Conservation (phyloP, 1,140 invertebrate species). For the Megathymus violae region DNA sequence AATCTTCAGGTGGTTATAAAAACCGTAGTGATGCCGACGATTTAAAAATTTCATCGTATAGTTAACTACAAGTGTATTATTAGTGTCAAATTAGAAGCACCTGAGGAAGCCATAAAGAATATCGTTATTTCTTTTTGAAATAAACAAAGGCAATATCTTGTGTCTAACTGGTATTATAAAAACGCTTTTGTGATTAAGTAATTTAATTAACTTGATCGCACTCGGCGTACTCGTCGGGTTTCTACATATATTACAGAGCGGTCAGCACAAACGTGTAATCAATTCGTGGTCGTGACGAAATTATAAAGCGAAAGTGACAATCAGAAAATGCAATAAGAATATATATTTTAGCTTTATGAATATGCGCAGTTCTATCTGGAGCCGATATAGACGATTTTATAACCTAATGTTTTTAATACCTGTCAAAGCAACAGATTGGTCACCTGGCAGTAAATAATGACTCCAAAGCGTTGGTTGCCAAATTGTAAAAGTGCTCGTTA, state of each 20-base stretch:
- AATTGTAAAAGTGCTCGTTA: too few species aligned
- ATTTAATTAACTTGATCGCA: slow-evolving; percentile 17
- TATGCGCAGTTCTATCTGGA: too few species aligned
- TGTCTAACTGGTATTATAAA: neutral
- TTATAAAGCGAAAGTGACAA: too few species aligned
- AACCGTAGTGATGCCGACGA: neutral
- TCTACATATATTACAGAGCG: neutral
- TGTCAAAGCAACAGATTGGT: too few species aligned
- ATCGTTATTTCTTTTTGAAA: neutral
- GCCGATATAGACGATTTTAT: too few species aligned
- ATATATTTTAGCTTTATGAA: too few species aligned
- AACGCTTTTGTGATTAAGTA: neutral
- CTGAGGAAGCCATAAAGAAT: neutral
- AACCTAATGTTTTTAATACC: too few species aligned
- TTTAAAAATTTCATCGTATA: neutral
- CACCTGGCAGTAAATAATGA: too few species aligned
- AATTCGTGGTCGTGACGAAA: neutral
- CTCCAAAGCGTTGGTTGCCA: too few species aligned
- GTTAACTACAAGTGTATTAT: neutral
- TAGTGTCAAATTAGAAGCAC: neutral
- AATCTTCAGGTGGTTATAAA: neutral
- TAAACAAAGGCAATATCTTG: neutral
- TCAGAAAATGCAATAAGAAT: too few species aligned
- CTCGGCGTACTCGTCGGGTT: neutral
- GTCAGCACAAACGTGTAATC: neutral